Base-by-base conservation (phyloP, 2,113 vertebrate species). In the Nestor notabilis region DNA sequence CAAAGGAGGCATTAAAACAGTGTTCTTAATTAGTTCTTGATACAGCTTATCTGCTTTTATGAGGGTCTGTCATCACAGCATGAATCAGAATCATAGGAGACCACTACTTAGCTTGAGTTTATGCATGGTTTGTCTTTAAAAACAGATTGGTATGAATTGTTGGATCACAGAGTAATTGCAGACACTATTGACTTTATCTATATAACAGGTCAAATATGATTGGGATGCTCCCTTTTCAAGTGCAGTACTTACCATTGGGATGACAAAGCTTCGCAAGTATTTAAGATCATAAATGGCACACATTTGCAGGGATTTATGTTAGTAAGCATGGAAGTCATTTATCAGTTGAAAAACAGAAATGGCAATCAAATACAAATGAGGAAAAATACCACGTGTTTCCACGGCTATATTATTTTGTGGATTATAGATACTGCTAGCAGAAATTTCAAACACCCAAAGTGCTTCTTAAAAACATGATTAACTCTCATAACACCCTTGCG, bases 11-110 rank as follows among this genome's bases (percentile, higher is more conserved):
- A 92, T 89, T 89, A 97, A 96, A 58, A 86, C 88, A 91, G 85
- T 66, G 87, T 56, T 95, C 33, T 81, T 97, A 94, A 97, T 96
- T 95, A 94, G 77, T 75, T 91, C 66, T 90, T 95, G 71, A 95
- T 84, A 74, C 39, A 91, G 78, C 27, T 94, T 97, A 84, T 78
- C 94, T 92, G 84, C 84, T 95, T 96, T 97, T 91, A 94, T 96
- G 52, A 96, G 75, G 76, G 35, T 71, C 61, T 97, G 79, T 96
- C 93, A 89, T 64, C 77, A 69, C 46, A 90, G 82, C 85, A 72
- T 92, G 87, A 96, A 89, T 96, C 93, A 94, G 90, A 96, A 85
- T 95, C 71, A 92, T 63, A 81, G 72, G 60, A 95, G 83, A 79
- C 58, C 64, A 90, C n/a, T 80, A 49, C 82, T 95, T 85, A 92